A percentile compares a stretch with the other conserved stretches of the same genome.
Evolutionary conservation across 2,797 vertebrate genomes (phyloP).

Genomic region (Neomorphus geoffroyi): DNA sequence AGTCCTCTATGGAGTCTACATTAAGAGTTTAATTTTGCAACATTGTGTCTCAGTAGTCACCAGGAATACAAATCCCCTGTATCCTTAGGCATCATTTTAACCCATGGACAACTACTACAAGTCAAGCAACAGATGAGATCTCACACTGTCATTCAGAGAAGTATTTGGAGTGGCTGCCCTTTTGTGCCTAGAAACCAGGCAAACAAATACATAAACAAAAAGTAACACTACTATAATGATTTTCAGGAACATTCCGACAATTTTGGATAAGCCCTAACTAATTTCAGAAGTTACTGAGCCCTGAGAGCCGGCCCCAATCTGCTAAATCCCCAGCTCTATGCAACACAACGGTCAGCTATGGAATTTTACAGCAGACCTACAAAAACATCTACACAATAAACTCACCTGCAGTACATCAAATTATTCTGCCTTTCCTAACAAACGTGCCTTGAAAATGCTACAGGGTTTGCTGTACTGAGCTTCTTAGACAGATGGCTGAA

Average conservation of each 20-base stretch:
- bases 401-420: neutral
- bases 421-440: neutral
- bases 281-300: neutral
- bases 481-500: neutral
- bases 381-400: neutral
- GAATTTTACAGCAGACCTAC: neutral
- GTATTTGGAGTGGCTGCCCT: neutral
- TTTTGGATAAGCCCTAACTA: neutral
- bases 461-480: neutral
- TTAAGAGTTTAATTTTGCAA: neutral
- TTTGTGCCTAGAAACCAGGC: neutral
- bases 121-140: neutral
- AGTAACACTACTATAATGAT: neutral
- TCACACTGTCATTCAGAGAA: neutral
- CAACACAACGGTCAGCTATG: accelerated
- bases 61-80: neutral
- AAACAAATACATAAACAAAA: neutral
- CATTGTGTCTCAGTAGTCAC: neutral
- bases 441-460: neutral
- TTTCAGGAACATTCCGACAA: neutral
- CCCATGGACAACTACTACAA: neutral
- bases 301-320: neutral
- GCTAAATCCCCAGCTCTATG: neutral
- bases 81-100: neutral
- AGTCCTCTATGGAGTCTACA: neutral